These are phyloP conservation scores for Drosophila vallismaia DNA, from an alignment of 2,888 invertebrate genomes.

Conservation along the genomic window DNA sequence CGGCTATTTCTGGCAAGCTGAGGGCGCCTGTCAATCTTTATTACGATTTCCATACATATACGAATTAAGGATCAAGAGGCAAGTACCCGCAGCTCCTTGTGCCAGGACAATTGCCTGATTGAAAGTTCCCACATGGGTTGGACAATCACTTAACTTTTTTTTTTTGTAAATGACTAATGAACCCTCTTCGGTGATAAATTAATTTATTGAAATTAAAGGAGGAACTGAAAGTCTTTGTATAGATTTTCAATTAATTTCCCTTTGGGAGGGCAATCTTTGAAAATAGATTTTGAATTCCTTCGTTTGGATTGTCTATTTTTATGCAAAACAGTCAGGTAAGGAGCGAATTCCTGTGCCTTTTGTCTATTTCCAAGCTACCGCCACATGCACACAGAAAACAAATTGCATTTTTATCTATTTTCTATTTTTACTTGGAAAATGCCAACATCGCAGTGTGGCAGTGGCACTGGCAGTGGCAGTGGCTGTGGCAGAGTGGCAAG, in stretches of 20 bases:
- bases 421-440: slow-evolving; percentile 76
- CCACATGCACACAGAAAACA: slow-evolving; percentile 53
- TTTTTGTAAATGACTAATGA: slow-evolving; percentile 46
- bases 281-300: slow-evolving; percentile 23
- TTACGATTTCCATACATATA: slow-evolving; percentile 47
- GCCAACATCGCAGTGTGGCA: slow-evolving; percentile 50
- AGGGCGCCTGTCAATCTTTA: slow-evolving; percentile 66
- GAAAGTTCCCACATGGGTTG: slow-evolving; percentile 59
- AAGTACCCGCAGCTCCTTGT: slow-evolving; percentile 59
- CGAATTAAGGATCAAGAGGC: slow-evolving; percentile 6
- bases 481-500: not conserved
- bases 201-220: slow-evolving; percentile 1
- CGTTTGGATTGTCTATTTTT: slow-evolving; percentile 62
- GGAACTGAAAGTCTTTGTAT: not conserved
- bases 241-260: slow-evolving; percentile 20
- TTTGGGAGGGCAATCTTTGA: slow-evolving; percentile 6
- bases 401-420: slow-evolving; percentile 79
- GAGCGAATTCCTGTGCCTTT: slow-evolving; percentile 68
- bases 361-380: slow-evolving; percentile 77
- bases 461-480: not conserved
- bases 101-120: slow-evolving; percentile 54
- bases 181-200: slow-evolving; percentile 56
- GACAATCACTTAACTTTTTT: slow-evolving; percentile 39
- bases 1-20: slow-evolving; percentile 54
- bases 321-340: slow-evolving; percentile 71